Base-by-base conservation (phyloP, 1,140 invertebrate species). In the Zaprionus lachaisei region DNA sequence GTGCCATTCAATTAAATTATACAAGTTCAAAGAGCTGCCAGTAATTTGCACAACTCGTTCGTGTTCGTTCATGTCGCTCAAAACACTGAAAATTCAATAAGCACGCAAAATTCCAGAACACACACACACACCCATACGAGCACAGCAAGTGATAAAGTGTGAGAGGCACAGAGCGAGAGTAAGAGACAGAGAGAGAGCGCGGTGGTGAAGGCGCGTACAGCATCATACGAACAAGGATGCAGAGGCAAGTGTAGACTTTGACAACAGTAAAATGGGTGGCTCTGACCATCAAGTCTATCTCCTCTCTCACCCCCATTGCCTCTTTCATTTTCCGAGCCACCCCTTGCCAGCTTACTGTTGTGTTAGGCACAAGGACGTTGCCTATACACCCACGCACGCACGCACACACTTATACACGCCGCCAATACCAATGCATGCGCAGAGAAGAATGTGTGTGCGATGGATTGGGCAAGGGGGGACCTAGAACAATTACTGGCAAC, bases 91-190 rank as follows among this genome's bases (percentile, higher is more conserved):
- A 87, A 90, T 81, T 90, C 84, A 89, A 90, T 90, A 89, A 90
- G 85, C 78, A 89, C 81, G 78, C 77, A 89, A 72, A 89, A 87
- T 89, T 87, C 80, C 83, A 80, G 71, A 71, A 80, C 83, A 78
- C 61, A 77, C 79, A 65, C 62, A 72, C 12, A 66, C 67, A 57
- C 64, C 61, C 58, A 67, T 38, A 68, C 81, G 47, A 57, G 68
- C 38, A 85, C 64, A 74, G 60, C 34, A 56, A 71, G 47, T 49
- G 47, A 51, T 51, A 51, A 57, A 55, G 44, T 55, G 38, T 20
- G 31, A 24, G 24, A 56, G 5, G 7, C 15, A 51, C 20, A 49
- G 64, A 65, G 56, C 65, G 55, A 34, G 68, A 55, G 56, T 61
- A 79, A 66, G 11, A 66, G 20, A 17, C 12, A 34, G 49, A 61